phyloP scores from a whole-genome alignment of 1,140 invertebrate species.

The Lucilia sericata region DNA sequence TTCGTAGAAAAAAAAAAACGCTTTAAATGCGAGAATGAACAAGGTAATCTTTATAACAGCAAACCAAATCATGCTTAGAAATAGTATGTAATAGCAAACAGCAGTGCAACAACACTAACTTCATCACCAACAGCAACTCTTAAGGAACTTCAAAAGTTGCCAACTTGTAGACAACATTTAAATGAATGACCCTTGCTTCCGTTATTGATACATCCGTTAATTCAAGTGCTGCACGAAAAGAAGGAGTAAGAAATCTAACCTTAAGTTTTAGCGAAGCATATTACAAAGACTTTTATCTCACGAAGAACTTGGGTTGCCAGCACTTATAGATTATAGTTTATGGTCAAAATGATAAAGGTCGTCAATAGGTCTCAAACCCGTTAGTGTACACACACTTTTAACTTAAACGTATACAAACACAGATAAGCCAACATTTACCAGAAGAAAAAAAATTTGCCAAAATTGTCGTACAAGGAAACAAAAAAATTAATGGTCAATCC shows the following conservation, averaged over 20 bases:
- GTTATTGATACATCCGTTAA: constrained; percentile 42
- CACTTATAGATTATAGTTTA: constrained; percentile 38
- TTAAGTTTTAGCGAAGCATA: background rate
- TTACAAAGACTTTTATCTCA: background rate
- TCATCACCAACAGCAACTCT: background rate
- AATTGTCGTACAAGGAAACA: background rate
- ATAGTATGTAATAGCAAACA: too few relatives aligned
- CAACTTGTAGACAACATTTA: constrained; percentile 44
- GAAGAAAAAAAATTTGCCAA: background rate
- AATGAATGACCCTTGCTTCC: constrained; percentile 44
- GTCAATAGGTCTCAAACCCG: constrained; percentile 39
- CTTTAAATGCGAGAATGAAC: constrained; percentile 10
- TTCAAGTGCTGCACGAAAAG: constrained; percentile 9
- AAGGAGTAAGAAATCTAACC: background rate
- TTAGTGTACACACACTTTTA: background rate
- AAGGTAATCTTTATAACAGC: background rate
- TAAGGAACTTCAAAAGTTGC: constrained; percentile 34
- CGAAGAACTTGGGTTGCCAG: background rate
- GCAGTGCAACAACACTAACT: background rate
- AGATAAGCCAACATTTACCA: background rate
- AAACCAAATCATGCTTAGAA: background rate
- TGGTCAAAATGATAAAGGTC: constrained; percentile 38
- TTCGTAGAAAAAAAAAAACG: background rate
- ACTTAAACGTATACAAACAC: background rate
- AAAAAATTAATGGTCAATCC: too few relatives aligned